These are phyloP conservation scores for Protophormia terraenovae DNA, from an alignment of 2,888 invertebrate genomes.

Conservation along the genomic window DNA sequence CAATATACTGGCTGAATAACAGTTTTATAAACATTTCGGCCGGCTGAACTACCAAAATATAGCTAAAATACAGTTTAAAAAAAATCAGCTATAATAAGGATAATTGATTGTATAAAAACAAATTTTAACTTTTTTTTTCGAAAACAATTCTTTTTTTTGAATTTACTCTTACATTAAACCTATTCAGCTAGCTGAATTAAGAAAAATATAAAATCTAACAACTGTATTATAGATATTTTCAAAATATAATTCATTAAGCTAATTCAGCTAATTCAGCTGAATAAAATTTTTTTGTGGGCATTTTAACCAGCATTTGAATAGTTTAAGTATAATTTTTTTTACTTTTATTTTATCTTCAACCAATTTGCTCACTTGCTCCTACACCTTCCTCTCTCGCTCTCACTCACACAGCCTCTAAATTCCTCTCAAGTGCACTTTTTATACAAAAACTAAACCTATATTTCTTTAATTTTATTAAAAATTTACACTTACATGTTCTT, in stretches of 20 bases:
- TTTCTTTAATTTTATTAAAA: conserved; percentile 29
- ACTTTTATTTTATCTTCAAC: background rate
- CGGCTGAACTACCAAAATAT: too few relatives aligned
- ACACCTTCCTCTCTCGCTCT: background rate
- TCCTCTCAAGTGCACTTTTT: conserved; percentile 64
- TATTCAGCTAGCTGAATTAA: too few relatives aligned
- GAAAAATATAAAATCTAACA: too few relatives aligned
- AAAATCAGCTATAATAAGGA: too few relatives aligned
- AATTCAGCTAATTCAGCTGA: background rate
- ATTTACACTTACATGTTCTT: conserved; percentile 59
- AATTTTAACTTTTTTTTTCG: too few relatives aligned
- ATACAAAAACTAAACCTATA: conserved; percentile 28
- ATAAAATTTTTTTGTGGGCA: background rate
- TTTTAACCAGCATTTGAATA: background rate
- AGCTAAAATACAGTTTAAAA: too few relatives aligned
- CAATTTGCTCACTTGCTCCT: background rate
- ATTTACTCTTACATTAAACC: too few relatives aligned
- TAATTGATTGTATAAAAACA: too few relatives aligned
- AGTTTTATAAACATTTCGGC: too few relatives aligned
- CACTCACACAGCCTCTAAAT: background rate
- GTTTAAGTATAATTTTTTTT: background rate
- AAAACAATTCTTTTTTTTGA: too few relatives aligned
- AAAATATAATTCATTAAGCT: background rate
- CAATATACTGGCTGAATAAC: too few relatives aligned
- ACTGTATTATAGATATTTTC: background rate